Evolutionary conservation across 2,113 vertebrate genomes (phyloP).

Genomic region (Sapajus apella): DNA sequence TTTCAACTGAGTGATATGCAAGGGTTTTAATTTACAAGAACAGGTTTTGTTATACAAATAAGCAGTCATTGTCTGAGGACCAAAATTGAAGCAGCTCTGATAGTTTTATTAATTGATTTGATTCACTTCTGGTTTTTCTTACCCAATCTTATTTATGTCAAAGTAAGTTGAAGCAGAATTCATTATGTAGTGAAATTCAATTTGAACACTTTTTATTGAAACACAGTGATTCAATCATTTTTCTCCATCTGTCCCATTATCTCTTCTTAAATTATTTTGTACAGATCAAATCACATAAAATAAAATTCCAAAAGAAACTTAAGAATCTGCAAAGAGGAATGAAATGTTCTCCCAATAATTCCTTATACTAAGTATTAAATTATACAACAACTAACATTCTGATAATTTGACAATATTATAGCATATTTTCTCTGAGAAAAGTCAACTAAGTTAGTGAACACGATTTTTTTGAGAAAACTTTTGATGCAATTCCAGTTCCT

Average conservation of each 20-base stretch:
- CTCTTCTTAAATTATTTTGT: slow-evolving; percentile 54
- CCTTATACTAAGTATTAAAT: background rate
- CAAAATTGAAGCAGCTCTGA: slow-evolving; percentile 64
- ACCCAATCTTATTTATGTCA: slow-evolving; percentile 77
- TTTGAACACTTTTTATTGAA: slow-evolving; percentile 76
- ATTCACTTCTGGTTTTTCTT: slow-evolving; percentile 75
- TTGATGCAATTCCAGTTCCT: slow-evolving; percentile 16
- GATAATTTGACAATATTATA: background rate
- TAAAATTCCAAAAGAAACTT: slow-evolving; percentile 54
- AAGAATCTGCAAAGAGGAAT: background rate
- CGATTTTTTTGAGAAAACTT: slow-evolving; percentile 49
- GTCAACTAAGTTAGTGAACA: slow-evolving; percentile 26
- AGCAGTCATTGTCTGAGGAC: slow-evolving; percentile 62
- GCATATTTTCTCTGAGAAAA: slow-evolving; percentile 38
- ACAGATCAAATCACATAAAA: slow-evolving; percentile 46
- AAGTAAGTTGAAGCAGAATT: slow-evolving; percentile 77
- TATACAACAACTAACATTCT: background rate
- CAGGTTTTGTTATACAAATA: slow-evolving; percentile 71
- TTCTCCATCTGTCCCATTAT: slow-evolving; percentile 57
- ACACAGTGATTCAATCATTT: slow-evolving; percentile 75
- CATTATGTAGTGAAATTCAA: slow-evolving; percentile 78
- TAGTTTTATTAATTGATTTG: slow-evolving; percentile 77
- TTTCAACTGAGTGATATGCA: slow-evolving; percentile 29
- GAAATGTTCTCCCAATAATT: slow-evolving; percentile 34
- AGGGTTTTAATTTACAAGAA: slow-evolving; percentile 51